Conservation (phyloP, 2,113 vertebrate genomes). For the Phoxinus phoxinus region DNA sequence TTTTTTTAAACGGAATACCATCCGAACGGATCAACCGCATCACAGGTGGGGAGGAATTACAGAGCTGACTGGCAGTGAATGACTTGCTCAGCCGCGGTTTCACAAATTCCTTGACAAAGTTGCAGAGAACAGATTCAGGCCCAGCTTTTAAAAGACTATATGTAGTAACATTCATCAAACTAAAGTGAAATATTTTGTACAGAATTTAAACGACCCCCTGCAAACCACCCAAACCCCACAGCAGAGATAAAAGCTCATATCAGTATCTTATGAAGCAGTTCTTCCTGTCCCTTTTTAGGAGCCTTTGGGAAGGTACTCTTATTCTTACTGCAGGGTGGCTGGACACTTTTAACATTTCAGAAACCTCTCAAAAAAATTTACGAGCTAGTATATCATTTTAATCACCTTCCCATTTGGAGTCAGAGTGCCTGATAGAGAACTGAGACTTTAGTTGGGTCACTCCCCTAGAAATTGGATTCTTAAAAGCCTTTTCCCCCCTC, state of each 20-base stretch:
- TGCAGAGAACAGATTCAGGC: constrained; percentile 48
- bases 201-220: neutral
- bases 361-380: constrained; percentile 62
- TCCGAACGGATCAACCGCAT: constrained; percentile 68
- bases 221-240: neutral
- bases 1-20: constrained; percentile 70
- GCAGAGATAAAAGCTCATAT: constrained; percentile 18
- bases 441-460: constrained; percentile 38
- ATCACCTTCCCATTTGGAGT: constrained; percentile 54
- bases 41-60: constrained; percentile 64
- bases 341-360: constrained; percentile 64
- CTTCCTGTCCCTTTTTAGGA: neutral
- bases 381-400: constrained; percentile 67
- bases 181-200: neutral
- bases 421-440: constrained; percentile 45
- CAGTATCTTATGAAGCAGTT: constrained; percentile 13
- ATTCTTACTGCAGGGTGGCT: constrained; percentile 51
- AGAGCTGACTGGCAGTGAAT: constrained; percentile 51
- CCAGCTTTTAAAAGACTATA: neutral
- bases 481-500: neutral
- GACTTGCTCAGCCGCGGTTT: constrained; percentile 60
- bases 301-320: constrained; percentile 52
- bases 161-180: neutral
- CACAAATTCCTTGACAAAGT: constrained; percentile 62
- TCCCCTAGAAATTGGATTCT: constrained; percentile 44